Evolutionary conservation across 37 sponge, comb jelly and placozoan genomes (phyloP).

Genomic region (Aplysina aerophoba): DNA sequence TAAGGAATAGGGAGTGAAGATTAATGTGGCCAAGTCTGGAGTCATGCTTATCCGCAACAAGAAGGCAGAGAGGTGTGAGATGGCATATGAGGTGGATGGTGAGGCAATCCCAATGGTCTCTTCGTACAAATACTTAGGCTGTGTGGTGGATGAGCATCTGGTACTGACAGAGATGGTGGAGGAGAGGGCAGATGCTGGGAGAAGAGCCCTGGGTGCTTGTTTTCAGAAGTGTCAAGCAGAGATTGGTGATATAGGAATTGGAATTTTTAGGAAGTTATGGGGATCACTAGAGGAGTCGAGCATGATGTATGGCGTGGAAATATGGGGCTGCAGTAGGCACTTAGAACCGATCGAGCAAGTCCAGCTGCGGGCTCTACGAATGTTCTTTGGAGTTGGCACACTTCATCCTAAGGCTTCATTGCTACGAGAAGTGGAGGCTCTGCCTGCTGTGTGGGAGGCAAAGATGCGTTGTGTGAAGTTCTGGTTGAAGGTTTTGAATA

Average conservation of each 20-base stretch:
- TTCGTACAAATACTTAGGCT: conserved; percentile 7
- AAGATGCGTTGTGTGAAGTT: conserved; percentile 8
- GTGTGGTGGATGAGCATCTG: neutral
- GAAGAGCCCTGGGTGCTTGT: conserved; percentile 19
- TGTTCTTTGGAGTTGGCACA: conserved; percentile 26
- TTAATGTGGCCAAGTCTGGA: conserved; percentile 31
- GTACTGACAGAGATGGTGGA: neutral
- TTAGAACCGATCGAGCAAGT: neutral
- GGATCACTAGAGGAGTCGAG: neutral
- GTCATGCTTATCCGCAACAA: neutral
- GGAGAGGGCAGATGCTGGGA: conserved; percentile 13
- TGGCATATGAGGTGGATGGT: conserved; percentile 14
- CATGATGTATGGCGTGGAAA: neutral
- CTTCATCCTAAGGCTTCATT: conserved; percentile 16
- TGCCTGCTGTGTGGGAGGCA: conserved; percentile 11
- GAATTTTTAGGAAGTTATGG: neutral
- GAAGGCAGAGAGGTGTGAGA: neutral
- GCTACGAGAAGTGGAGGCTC: neutral
- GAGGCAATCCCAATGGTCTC: conserved; percentile 17
- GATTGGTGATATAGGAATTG: conserved; percentile 7
- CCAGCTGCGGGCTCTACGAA: neutral
- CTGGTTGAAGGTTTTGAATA: neutral
- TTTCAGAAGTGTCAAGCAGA: neutral
- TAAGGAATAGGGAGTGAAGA: conserved; percentile 1
- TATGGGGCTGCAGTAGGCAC: conserved; percentile 11